Evolutionary conservation across 2,113 vertebrate genomes (phyloP), one percentile per base, ranked within the genome.

Genomic region (Galeopterus variegatus): DNA sequence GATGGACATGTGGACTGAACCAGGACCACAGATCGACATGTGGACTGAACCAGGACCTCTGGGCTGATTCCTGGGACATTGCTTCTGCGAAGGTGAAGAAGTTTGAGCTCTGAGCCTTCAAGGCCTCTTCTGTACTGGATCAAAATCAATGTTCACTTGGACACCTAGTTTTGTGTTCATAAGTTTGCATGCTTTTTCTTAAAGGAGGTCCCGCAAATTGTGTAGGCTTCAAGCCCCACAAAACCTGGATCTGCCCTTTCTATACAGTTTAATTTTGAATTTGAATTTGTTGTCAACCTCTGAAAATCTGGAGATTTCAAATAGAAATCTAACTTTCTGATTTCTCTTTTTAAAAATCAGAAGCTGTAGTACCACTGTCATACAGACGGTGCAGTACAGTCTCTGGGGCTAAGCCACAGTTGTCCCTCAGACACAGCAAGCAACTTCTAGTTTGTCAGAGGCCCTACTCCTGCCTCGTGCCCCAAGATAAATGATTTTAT

Each of bases 241-340:
- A 81, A 90, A 92, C 76, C 6, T 87, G 60, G 6, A 62, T 58
- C 18, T 84, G 52, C 21, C n/a, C 14, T 23, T 6, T 4, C 31
- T n/a, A 52, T 67, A 14, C 4, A 72, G 45, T 75, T 88, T 77
- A 89, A 64, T 69, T 77, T 95, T 85, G 45, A 70, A 80, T 83
- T 86, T 95, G 50, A 95, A 67, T 81, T 69, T 82, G 23, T 92
- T 86, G 24, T 60, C 82, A 91, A 72, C 4, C 50, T 85, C 64
- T 79, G 58, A 95, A 92, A 90, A 24, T 56, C 23, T n/a, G 19
- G 26, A 77, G 1, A 60, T 77, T 90, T 56, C 76, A 96, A 45
- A 85, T 6, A 50, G 85, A 93, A 82, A 72, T 48, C 14, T 65
- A 84, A 84, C 14, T 81, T 60, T 69, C n/a, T 69, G 56, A 15